These are phyloP conservation scores for Drepana arcuata DNA, from an alignment of 1,140 invertebrate species.

Conservation along the genomic window DNA sequence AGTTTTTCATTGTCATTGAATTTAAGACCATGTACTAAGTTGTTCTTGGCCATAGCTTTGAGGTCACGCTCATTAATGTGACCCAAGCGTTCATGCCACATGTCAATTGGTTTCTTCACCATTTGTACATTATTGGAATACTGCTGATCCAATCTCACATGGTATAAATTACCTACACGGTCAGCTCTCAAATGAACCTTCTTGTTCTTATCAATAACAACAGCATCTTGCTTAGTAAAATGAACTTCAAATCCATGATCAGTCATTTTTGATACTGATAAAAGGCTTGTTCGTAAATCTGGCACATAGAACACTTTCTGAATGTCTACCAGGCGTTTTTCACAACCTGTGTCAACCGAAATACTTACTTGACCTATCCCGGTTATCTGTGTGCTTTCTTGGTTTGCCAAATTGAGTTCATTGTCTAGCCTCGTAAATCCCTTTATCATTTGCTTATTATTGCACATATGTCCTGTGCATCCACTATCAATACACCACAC, in stretches of 20 bases:
- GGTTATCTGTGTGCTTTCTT: slow-evolving; percentile 5
- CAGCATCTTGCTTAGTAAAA: slow-evolving; percentile 13
- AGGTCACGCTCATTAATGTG: slow-evolving; percentile 14
- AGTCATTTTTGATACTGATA: slow-evolving; percentile 17
- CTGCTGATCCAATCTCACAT: too few species aligned
- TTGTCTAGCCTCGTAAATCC: background rate
- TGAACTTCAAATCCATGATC: slow-evolving; percentile 13
- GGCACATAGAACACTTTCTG: slow-evolving; percentile 14
- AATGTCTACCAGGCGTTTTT: slow-evolving; percentile 12
- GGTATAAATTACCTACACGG: too few species aligned
- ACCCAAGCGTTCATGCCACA: slow-evolving; percentile 11
- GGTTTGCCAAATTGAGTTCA: slow-evolving; percentile 3
- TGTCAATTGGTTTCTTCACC: slow-evolving; percentile 14
- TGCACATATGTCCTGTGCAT: slow-evolving; percentile 15
- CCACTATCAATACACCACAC: slow-evolving; percentile 18
- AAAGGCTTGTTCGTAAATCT: slow-evolving; percentile 12
- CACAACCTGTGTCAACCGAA: slow-evolving; percentile 11
- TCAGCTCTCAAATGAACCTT: too few species aligned
- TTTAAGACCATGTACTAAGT: slow-evolving; percentile 9
- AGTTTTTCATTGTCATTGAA: slow-evolving; percentile 19
- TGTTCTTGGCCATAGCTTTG: slow-evolving; percentile 9
- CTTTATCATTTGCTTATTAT: slow-evolving; percentile 3
- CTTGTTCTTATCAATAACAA: slow-evolving; percentile 9
- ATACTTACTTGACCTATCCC: slow-evolving; percentile 12
- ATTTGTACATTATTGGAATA: slow-evolving; percentile 13